Base-by-base conservation (phyloP, 2,797 vertebrate species). In the Enteromius unitaeniatus region DNA sequence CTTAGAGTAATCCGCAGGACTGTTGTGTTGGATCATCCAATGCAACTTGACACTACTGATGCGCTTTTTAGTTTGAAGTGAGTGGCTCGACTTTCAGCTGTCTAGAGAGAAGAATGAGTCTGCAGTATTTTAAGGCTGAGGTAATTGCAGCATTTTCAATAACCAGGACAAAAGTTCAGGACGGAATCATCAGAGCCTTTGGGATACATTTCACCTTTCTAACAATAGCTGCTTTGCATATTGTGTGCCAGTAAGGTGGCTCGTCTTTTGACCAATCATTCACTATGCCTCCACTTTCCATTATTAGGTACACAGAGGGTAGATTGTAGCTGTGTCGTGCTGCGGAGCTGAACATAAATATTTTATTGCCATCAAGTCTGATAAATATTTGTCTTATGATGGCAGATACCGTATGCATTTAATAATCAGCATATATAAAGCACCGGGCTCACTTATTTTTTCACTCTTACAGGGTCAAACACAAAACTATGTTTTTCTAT, bases 1-100 rank as follows among this genome's bases (percentile, higher is more conserved):
- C 90, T 95, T 94, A 94, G 85, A 92, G 90, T 93, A 94, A 95
- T 94, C 93, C 93, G 83, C 82, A 88, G 88, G 85, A 88, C 92
- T 92, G 89, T 91, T 92, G 91, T 93, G 74, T 87, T 70, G 79
- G 87, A 93, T 93, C 91, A 93, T 94, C 92, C 90, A 87, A 68
- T 83, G 90, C 84, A 88, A 93, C 89, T 91, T 93, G 91, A 94
- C 92, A 93, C 92, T 88, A 93, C 92, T 94, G 89, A 92, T 93
- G 92, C 91, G 89, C 93, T 94, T 93, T 92, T 94, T 93, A 92
- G 92, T 37, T 84, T 87, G 88, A 88, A 91, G 88, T 85, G 87
- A 87, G 80, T 86, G 88, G 91, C 88, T 87, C 86, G 86, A 86
- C 88, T 88, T 84, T 84, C 45, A 65, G 45, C 78, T 81, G 79